Evolutionary conservation across 2,113 vertebrate genomes (phyloP).

Genomic region (Dicentrarchus labrax): DNA sequence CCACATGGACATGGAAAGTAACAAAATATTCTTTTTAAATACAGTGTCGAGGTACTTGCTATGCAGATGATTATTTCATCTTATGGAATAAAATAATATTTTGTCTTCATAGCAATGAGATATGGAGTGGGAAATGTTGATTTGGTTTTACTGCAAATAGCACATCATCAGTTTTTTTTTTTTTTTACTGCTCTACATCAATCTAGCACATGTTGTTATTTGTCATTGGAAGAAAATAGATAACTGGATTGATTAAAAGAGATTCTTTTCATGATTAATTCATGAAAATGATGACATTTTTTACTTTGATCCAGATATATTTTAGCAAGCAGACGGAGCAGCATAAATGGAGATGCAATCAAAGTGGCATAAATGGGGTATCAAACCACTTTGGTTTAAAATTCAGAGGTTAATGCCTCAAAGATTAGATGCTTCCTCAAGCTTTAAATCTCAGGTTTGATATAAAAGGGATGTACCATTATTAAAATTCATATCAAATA

Average conservation of each 20-base stretch:
- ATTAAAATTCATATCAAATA: slow-evolving; percentile 6
- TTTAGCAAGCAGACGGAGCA: slow-evolving; percentile 37
- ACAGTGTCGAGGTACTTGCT: neutral
- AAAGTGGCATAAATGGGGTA: slow-evolving; percentile 28
- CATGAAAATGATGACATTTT: slow-evolving; percentile 42
- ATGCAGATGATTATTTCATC: slow-evolving; percentile 9
- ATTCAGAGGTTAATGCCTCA: slow-evolving; percentile 33
- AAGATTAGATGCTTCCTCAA: slow-evolving; percentile 5
- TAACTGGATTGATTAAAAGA: slow-evolving; percentile 56
- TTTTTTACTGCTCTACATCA: slow-evolving; percentile 2
- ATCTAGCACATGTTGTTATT: slow-evolving; percentile 32
- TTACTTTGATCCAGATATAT: slow-evolving; percentile 54
- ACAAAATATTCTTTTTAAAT: slow-evolving; percentile 38
- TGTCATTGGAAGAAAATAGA: slow-evolving; percentile 36
- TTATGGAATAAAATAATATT: neutral
- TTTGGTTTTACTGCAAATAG: slow-evolving; percentile 38
- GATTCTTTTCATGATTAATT: slow-evolving; percentile 58
- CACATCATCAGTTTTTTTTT: neutral
- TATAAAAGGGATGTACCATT: neutral
- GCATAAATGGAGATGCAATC: slow-evolving; percentile 47
- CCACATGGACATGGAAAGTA: slow-evolving; percentile 12
- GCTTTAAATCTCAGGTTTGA: slow-evolving; percentile 24
- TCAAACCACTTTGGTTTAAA: slow-evolving; percentile 37
- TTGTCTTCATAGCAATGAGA: slow-evolving; percentile 2
- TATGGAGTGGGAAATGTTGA: neutral